These are phyloP conservation scores for Trachops cirrhosus DNA, from an alignment of 2,797 vertebrate genomes.

Conservation along the genomic window DNA sequence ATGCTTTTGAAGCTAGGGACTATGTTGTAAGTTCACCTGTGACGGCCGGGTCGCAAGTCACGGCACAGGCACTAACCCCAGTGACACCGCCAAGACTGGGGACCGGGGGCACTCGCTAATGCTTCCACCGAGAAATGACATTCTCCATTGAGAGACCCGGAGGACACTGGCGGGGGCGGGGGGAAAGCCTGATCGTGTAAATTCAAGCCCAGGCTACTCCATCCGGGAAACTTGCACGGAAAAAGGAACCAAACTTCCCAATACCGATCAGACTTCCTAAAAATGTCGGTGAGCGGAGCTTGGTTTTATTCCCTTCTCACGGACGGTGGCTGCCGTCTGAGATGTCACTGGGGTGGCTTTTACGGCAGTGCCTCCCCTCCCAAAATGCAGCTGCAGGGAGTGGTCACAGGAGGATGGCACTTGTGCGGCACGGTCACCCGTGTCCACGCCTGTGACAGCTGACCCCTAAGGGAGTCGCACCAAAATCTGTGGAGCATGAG, in stretches of 20 bases:
- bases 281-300: neutral
- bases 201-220: neutral
- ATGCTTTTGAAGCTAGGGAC: constrained; percentile 97
- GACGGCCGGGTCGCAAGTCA: constrained; percentile 75
- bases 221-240: neutral
- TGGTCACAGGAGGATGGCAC: neutral
- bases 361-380: neutral
- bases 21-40: constrained; percentile 95
- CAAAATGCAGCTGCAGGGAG: neutral
- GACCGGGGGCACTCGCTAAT: neutral
- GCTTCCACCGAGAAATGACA: neutral
- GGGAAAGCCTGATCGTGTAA: neutral
- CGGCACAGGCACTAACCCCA: constrained; percentile 87
- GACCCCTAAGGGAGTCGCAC: neutral
- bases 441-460: too few relatives aligned
- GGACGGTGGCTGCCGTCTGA: neutral
- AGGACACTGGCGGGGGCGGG: accelerated
- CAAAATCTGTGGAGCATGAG: neutral
- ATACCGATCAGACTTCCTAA: neutral
- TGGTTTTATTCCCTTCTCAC: neutral
- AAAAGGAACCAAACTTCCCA: neutral
- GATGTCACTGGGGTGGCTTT: neutral
- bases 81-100: constrained; percentile 70
- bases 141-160: neutral
- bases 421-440: too few relatives aligned